Conservation (phyloP, 2,888 invertebrate genomes). For the Sicus ferrugineus region DNA sequence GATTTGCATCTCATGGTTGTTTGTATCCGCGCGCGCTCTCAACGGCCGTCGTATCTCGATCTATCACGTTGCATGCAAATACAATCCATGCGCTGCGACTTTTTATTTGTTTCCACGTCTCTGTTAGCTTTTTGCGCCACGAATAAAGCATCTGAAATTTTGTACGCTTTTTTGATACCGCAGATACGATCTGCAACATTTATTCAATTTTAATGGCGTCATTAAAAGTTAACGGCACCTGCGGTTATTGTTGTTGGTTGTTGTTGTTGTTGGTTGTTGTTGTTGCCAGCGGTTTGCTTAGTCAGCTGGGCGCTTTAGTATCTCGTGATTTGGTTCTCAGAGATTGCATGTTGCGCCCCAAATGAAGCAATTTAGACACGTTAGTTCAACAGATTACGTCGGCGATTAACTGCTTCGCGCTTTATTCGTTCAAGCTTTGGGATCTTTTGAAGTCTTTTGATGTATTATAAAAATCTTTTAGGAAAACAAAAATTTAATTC, state of each 20-base stretch:
- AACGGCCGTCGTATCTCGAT: neutral
- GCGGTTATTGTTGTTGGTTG: neutral
- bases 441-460: too few relatives aligned
- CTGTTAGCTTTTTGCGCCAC: neutral
- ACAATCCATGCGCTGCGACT: neutral
- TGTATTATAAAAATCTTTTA: too few relatives aligned
- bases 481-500: too few relatives aligned
- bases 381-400: constrained; percentile 1
- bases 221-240: constrained; percentile 8
- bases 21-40: neutral
- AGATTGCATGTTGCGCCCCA: neutral
- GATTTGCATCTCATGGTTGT: neutral
- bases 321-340: neutral
- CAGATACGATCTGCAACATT: constrained; percentile 9
- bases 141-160: neutral
- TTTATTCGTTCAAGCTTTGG: too few relatives aligned
- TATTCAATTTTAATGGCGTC: neutral
- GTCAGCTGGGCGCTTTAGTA: neutral
- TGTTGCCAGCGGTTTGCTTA: neutral
- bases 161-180: neutral
- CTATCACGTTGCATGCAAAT: neutral
- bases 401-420: neutral
- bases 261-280: constrained; percentile 5
- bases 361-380: constrained; percentile 9
- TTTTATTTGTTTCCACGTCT: neutral